Evolutionary conservation across 2,888 invertebrate species (phyloP).

Genomic region (Antheraea assamensis): DNA sequence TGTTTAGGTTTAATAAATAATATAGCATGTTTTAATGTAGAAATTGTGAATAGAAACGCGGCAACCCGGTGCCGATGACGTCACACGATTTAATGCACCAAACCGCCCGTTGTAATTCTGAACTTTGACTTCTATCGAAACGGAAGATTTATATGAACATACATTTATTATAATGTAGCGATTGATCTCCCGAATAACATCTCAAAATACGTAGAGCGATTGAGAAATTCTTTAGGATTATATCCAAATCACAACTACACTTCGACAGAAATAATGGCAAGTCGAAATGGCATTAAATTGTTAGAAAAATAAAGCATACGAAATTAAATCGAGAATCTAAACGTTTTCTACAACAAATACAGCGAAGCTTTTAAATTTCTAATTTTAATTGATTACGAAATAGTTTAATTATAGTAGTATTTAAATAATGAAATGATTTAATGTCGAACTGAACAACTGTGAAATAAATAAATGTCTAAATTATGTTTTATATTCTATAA

Average conservation of each 20-base stretch:
- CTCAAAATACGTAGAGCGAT: not conserved
- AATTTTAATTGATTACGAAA: not conserved
- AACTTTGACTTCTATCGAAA: conserved; percentile 10
- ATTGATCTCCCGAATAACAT: not conserved
- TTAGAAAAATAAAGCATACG: too few species aligned
- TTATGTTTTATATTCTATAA: too few species aligned
- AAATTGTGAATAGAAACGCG: not conserved
- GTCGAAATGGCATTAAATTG: too few species aligned
- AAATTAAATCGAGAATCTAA: too few species aligned
- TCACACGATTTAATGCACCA: not conserved
- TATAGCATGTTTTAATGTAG: not conserved
- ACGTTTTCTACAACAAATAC: too few species aligned
- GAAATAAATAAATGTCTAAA: too few species aligned
- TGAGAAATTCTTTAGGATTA: not conserved
- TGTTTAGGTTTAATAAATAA: not conserved
- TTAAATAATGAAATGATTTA: too few species aligned
- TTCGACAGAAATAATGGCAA: not conserved
- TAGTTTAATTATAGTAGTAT: not conserved
- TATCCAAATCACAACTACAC: not conserved
- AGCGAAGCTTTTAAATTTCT: too few species aligned
- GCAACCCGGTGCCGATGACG: not conserved
- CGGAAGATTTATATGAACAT: not conserved
- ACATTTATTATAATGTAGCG: not conserved
- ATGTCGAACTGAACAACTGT: too few species aligned
- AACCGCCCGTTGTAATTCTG: not conserved